Base-by-base conservation (phyloP, 2,113 vertebrate genomes). In the Pygoscelis adeliae region DNA sequence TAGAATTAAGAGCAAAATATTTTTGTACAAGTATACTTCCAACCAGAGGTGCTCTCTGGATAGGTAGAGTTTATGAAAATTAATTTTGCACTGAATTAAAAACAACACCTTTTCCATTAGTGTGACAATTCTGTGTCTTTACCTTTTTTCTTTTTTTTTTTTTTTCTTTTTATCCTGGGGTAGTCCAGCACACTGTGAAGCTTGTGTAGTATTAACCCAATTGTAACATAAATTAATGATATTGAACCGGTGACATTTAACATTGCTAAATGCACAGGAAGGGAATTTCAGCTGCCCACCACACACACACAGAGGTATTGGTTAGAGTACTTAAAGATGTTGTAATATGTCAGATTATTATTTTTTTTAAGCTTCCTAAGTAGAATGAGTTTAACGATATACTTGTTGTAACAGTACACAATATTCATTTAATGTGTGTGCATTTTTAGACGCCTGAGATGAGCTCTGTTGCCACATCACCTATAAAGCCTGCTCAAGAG, bases 401-500 rank as follows among this genome's bases (percentile, higher is more conserved):
- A 10, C 26, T 55, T 69, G 34, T 52, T 52, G 22, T 67, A 32
- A 9, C 61, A 32, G 13, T 13, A 34, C 27, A 14, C 6, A 7
- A 2, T 13, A 17, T 29, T 82, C 8, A 70, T 22, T 21, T 55
- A 11, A n/a, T 47, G 44, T 49, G 8, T 3, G 1, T 61, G 16
- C 8, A 2, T 32, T 94, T 95, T 22, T 73, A 99, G 99, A 98
- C 42, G 6, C 98, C 99, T 0, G 99, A 99, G 97, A 94, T 98
- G 66, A 99, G 98, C 94, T 98, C 99, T 32, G 97, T 98, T 56
- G 99, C 99, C 80, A 98, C 98, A 0, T 99, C 99, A 11, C 98
- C 99, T 2, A 96, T 99, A 63, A 99, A 99, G 97, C 98, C 98
- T 5, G 50, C 91, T 40, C 99, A 98, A 55, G 99, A 99, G 93